Evolutionary conservation across 2,888 invertebrate genomes (phyloP), one percentile per base, ranked within the genome.

Genomic region (Theristus sp.): DNA sequence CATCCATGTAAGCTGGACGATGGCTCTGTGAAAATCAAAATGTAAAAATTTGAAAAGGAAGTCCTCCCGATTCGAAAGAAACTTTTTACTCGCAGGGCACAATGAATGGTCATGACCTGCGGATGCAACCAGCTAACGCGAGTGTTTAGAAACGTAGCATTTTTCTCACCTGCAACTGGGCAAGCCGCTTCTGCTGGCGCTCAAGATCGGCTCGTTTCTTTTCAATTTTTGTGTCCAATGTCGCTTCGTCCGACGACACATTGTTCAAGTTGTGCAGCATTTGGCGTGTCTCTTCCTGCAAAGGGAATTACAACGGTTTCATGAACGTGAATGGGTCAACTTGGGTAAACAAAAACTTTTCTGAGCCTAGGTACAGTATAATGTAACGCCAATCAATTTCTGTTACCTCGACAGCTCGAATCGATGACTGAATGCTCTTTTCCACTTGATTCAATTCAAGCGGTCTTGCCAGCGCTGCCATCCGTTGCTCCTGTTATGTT

Each of bases 1-100:
- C 96, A 68, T 91, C 89, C 81, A 94, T 84, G 75, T 93, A 96
- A 0, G 91, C 93, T 0, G 96, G 96, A 58, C 87, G 69, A 60
- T 72, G 70, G 31, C 66, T 60, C 67, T 69, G 62, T 62, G 66
- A 60, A 47, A 55, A 60, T 26, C 13, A 24, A 10, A 20, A 52
- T n/a, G n/a, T n/a, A n/a, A n/a, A n/a, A n/a, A n/a, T n/a, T n/a
- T n/a, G n/a, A n/a, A n/a, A 10, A 46, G 46, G 10, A 17, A 46
- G 46, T 22, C n/a, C n/a, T n/a, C n/a, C n/a, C n/a, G n/a, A n/a
- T n/a, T n/a, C n/a, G n/a, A n/a, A n/a, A n/a, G n/a, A n/a, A n/a
- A n/a, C n/a, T n/a, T n/a, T n/a, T n/a, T n/a, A n/a, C n/a, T n/a
- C n/a, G n/a, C n/a, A n/a, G n/a, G n/a, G n/a, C n/a, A n/a, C n/a